Base-by-base conservation (phyloP, 2,113 vertebrate genomes). In the Cyprinodon brontotheroides region DNA sequence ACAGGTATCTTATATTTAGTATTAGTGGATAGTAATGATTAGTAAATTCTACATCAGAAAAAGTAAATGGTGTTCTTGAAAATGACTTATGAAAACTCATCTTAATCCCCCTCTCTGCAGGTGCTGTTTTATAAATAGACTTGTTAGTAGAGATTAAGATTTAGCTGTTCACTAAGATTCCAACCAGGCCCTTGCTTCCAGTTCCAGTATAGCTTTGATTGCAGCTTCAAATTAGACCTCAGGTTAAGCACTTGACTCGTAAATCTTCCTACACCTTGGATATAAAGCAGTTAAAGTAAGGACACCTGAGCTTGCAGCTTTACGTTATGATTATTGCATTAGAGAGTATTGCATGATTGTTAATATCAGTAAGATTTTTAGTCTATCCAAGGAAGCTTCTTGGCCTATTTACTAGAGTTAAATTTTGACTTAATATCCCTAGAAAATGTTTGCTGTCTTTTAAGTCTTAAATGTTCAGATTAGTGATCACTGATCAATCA, bases 81-180 rank as follows among this genome's bases (percentile, higher is more conserved):
- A 13, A 8, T 3, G 13, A 50, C 37, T 74, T 61, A 57, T n/a
- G 70, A 66, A 84, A 79, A 65, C 60, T 48, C 5, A 11, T 48
- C 50, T 74, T 77, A 81, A 71, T 74, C 70, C 82, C 12, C 67
- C 50, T 9, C 61, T 38, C 50, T 69, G 73, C 74, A 90, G 75
- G 73, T 90, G 59, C 57, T 12, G 14, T 36, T 66, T 86, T 86
- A 86, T 85, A 80, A 83, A 90, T 89, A 92, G 86, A 91, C 89
- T 87, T 71, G 82, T 86, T 85, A 77, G 61, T 61, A 29, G 61
- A 78, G 91, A 90, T 93, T 91, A 89, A 82, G 79, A 69, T 79
- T 87, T 61, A 77, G 65, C 72, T 60, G 80, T 84, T 88, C 57
- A 64, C 81, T 50, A 68, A 83, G 72, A 68, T 75, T 62, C 75